Conservation (phyloP, 2,797 vertebrate species). For the Channa striata region DNA sequence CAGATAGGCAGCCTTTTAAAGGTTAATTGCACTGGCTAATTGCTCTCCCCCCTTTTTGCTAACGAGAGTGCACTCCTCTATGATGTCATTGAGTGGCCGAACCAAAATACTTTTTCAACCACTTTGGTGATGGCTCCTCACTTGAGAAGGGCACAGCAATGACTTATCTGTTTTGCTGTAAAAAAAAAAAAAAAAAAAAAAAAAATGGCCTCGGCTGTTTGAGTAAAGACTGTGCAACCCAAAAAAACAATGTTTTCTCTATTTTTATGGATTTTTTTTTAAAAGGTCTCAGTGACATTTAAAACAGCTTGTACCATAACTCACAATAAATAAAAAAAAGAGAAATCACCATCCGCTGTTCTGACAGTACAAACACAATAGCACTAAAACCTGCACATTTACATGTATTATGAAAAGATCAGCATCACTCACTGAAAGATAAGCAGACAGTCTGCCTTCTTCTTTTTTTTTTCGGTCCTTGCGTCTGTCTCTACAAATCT, state of each 20-base stretch:
- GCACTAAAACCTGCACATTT: no score
- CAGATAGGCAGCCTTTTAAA: conserved; percentile 82
- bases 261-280: conserved; percentile 24
- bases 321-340: conserved; percentile 26
- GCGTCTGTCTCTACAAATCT: no score
- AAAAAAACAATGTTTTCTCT: conserved; percentile 29
- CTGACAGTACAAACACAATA: conserved; percentile 7
- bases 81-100: conserved; percentile 78
- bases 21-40: conserved; percentile 86
- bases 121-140: conserved; percentile 68
- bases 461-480: no score
- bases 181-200: not conserved
- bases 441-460: no score
- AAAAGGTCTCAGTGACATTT: conserved; percentile 48
- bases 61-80: conserved; percentile 69
- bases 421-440: no score
- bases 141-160: conserved; percentile 71
- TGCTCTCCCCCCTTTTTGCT: conserved; percentile 77
- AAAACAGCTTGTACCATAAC: conserved; percentile 22
- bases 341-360: conserved; percentile 17
- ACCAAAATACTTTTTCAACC: conserved; percentile 76
- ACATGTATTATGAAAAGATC: no score
- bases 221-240: conserved; percentile 18
- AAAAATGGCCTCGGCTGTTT: conserved; percentile 11
- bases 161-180: conserved; percentile 50